These are phyloP conservation scores for Cyrtorhinus lividipennis DNA, from an alignment of 1,140 invertebrate genomes.

Conservation along the genomic window DNA sequence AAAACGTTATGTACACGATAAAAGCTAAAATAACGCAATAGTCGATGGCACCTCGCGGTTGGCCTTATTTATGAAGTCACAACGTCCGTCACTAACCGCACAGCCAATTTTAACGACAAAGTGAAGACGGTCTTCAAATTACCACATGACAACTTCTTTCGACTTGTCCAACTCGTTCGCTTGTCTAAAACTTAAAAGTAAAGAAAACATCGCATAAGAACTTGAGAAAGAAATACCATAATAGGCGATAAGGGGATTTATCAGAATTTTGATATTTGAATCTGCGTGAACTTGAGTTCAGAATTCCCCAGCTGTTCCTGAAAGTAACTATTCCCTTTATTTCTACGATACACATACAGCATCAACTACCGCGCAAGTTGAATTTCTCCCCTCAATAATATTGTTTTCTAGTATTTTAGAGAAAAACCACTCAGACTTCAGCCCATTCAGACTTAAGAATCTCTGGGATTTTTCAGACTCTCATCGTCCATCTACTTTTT, in stretches of 20 bases:
- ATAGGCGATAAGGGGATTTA: neutral
- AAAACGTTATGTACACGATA: too few relatives aligned
- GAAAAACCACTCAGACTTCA: too few relatives aligned
- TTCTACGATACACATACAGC: too few relatives aligned
- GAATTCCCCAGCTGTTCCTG: neutral
- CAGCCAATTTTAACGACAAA: too few relatives aligned
- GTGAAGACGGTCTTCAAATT: neutral
- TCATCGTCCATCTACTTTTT: neutral
- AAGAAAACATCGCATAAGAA: neutral
- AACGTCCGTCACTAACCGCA: too few relatives aligned
- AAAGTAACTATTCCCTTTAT: neutral
- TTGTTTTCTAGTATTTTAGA: too few relatives aligned
- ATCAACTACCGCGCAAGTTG: too few relatives aligned
- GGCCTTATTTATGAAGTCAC: too few relatives aligned
- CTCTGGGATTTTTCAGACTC: too few relatives aligned
- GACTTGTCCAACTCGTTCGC: conserved; percentile 14
- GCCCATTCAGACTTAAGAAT: too few relatives aligned
- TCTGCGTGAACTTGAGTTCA: neutral
- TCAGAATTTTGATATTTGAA: neutral
- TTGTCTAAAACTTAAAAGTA: conserved; percentile 10
- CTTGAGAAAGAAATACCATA: neutral
- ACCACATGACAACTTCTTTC: conserved; percentile 21
- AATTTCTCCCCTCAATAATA: too few relatives aligned
- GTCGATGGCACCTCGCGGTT: neutral
- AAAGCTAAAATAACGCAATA: too few relatives aligned